phyloP scores from a whole-genome alignment of 2,113 vertebrate species.

The Prionailurus viverrinus region DNA sequence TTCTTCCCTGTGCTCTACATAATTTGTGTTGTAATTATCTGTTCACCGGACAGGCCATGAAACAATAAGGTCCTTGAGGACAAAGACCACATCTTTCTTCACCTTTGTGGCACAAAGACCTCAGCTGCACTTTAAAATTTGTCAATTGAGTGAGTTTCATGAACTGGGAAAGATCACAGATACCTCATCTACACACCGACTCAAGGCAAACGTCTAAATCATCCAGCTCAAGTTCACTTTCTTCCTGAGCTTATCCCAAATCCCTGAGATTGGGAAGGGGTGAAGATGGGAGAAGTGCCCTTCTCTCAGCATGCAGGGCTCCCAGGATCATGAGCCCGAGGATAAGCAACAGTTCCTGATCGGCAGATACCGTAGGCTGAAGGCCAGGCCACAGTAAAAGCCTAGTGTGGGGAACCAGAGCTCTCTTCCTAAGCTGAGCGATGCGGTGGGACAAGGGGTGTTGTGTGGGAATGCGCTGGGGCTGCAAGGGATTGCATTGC shows the following conservation, averaged over 20 bases:
- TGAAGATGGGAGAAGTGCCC: neutral
- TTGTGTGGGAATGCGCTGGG: neutral
- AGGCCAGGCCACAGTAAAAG: accelerated
- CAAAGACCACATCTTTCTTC: neutral
- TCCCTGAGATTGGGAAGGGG: neutral
- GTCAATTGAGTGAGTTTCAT: neutral
- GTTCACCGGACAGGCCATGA: neutral
- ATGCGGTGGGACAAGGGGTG: neutral
- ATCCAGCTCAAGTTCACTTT: neutral
- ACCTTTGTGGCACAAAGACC: neutral
- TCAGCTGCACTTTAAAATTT: neutral
- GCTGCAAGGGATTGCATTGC: neutral
- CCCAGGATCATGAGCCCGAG: neutral
- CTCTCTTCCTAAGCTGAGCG: neutral
- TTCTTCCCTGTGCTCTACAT: neutral
- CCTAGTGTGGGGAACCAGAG: neutral
- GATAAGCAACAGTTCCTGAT: neutral
- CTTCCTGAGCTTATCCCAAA: neutral
- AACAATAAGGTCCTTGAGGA: neutral
- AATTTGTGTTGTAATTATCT: neutral
- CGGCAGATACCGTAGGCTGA: too few species aligned
- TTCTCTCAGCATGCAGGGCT: neutral
- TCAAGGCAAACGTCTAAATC: neutral
- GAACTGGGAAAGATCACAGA: neutral
- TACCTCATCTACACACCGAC: neutral